phyloP scores from a whole-genome alignment of 2,888 invertebrate species.

The Lepidochitona cinerea region DNA sequence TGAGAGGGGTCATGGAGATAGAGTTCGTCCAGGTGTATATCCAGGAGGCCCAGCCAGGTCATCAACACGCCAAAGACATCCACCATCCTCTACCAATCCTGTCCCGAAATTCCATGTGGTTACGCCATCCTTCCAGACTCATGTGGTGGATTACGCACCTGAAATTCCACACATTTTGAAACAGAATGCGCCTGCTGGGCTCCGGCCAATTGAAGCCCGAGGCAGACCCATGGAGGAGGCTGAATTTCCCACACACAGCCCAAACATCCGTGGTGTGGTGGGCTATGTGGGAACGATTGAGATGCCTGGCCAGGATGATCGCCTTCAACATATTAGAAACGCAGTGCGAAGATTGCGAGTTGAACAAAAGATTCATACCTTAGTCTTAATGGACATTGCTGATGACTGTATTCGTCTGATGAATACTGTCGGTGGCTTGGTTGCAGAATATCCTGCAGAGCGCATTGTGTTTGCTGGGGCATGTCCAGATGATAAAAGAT shows the following conservation, averaged over 20 bases:
- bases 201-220: neutral
- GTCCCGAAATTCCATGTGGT: neutral
- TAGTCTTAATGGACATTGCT: constrained; percentile 87
- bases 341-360: constrained; percentile 91
- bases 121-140: neutral
- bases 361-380: constrained; percentile 85
- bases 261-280: constrained; percentile 72
- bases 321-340: constrained; percentile 82
- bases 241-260: neutral
- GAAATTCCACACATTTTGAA: neutral
- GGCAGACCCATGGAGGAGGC: neutral
- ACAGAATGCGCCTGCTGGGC: too few species aligned
- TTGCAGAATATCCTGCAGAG: constrained; percentile 90
- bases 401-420: constrained; percentile 82
- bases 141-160: neutral
- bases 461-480: constrained; percentile 91
- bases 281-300: constrained; percentile 97
- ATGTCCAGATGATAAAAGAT: constrained; percentile 90
- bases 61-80: neutral
- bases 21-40: neutral
- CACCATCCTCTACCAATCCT: neutral
- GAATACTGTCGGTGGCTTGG: constrained; percentile 82
- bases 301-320: constrained; percentile 79
- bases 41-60: neutral
- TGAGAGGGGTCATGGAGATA: neutral